Evolutionary conservation across 2,113 vertebrate species (phyloP), one percentile per base, ranked within the genome.

Genomic region (Suncus etruscus): DNA sequence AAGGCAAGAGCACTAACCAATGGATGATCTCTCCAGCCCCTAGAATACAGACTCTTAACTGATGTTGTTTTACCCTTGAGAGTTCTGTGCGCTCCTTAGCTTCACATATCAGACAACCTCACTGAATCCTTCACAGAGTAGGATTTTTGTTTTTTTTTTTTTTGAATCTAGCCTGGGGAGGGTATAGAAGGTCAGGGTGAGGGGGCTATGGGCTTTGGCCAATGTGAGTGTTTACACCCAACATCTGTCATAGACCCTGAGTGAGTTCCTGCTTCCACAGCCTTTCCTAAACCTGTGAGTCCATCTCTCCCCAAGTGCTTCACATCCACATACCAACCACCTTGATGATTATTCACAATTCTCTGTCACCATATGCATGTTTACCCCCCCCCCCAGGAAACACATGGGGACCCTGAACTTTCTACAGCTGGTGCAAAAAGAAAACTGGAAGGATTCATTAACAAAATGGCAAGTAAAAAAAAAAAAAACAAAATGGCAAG

Each of bases 361-460:
- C 65, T 72, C 80, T 93, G 69, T 73, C 50, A 65, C 66, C 11
- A 11, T n/a, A 85, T 65, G 90, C 0, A 0, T 12, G 39, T 58
- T 86, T 90, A 63, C 73, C 18, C 66, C 84, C 81, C 73, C 18
- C 66, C 84, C 81, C n/a, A 80, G 47, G 54, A 90, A 77, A n/a
- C 68, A 24, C 8, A 85, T 93, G 80, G 68, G 7, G 31, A 39
- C 45, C 32, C 8, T 27, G 47, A 86, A 70, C 48, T 91, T 73
- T 66, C 50, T 74, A 58, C 70, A 39, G 39, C 39, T 39, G 39
- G 3, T 39, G 39, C 50, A 66, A 82, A 87, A 85, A 47, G 82
- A 90, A 89, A 78, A 68, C 18, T 79, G 25, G 58, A 87, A 54
- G 89, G 47, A 47, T 14, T 54, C 77, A 50, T 32, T 86, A 68